Evolutionary conservation across 1,140 invertebrate species (phyloP).

Genomic region (Drosophila ohnishii): DNA sequence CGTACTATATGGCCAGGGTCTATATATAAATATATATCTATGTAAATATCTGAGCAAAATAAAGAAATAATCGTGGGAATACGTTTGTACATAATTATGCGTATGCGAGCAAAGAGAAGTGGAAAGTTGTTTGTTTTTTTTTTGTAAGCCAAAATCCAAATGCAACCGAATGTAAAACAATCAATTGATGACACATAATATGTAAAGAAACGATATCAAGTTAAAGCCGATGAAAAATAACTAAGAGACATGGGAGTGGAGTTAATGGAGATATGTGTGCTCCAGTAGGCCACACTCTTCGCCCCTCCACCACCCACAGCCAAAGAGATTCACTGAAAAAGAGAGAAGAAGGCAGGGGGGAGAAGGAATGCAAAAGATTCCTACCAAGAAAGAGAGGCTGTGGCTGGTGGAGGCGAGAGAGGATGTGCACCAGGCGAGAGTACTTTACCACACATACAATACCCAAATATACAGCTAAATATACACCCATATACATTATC

Average conservation of each 20-base stretch:
- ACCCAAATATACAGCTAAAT: slow-evolving; percentile 50
- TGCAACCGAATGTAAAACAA: slow-evolving; percentile 75
- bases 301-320: slow-evolving; percentile 1
- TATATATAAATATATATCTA: slow-evolving; percentile 19
- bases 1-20: slow-evolving; percentile 13
- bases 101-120: slow-evolving; percentile 13
- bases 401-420: not conserved
- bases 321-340: too few relatives aligned
- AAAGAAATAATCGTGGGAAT: slow-evolving; percentile 1
- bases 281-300: not conserved
- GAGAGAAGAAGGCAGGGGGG: not conserved
- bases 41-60: slow-evolving; percentile 50
- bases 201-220: slow-evolving; percentile 43
- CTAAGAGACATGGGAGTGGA: not conserved
- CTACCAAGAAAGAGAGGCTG: not conserved
- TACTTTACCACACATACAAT: slow-evolving; percentile 54
- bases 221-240: slow-evolving; percentile 28
- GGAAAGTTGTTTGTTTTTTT: slow-evolving; percentile 11
- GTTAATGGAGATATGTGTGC: slow-evolving; percentile 9
- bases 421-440: slow-evolving; percentile 33
- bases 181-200: slow-evolving; percentile 76
- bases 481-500: slow-evolving; percentile 42
- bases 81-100: slow-evolving; percentile 52
- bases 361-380: not conserved
- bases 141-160: slow-evolving; percentile 41